Conservation (phyloP, 1,140 invertebrate species). For the Wiebesia pumilae region DNA sequence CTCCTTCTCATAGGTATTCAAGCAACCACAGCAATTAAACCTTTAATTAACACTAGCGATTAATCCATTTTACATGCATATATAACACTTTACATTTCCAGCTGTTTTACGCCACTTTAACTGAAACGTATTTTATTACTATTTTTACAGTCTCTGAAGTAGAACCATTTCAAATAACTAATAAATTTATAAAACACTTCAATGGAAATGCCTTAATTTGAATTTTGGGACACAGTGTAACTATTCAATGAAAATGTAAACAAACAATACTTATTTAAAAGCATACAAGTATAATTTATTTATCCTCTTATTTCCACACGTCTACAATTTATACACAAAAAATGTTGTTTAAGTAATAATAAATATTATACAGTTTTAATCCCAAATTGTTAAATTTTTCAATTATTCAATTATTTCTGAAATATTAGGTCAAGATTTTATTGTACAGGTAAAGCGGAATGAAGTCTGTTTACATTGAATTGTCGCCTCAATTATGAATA, state of each 20-base stretch:
- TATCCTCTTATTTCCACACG: no score
- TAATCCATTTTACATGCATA: conserved; percentile 15
- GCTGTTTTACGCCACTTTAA: background rate
- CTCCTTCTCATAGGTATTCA: conserved; percentile 1
- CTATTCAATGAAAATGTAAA: background rate
- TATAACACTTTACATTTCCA: conserved; percentile 4
- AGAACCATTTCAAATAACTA: background rate
- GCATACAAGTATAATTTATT: no score
- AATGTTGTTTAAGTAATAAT: no score
- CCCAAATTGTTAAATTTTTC: no score
- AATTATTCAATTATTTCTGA: no score
- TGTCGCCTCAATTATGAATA: no score
- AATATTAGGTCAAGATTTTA: no score
- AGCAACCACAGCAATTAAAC: conserved; percentile 2
- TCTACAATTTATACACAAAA: no score
- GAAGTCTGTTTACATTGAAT: no score
- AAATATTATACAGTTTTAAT: no score
- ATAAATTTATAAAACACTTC: conserved; percentile 13
- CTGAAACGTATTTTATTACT: background rate
- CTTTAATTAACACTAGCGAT: conserved; percentile 21
- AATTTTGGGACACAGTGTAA: background rate
- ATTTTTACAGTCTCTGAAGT: background rate
- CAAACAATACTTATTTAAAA: no score
- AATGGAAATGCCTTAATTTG: background rate
- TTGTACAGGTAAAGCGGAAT: no score